Evolutionary conservation across 2,797 vertebrate genomes (phyloP), one percentile per base, ranked within the genome.

Genomic region (Peromyscus attwateri): DNA sequence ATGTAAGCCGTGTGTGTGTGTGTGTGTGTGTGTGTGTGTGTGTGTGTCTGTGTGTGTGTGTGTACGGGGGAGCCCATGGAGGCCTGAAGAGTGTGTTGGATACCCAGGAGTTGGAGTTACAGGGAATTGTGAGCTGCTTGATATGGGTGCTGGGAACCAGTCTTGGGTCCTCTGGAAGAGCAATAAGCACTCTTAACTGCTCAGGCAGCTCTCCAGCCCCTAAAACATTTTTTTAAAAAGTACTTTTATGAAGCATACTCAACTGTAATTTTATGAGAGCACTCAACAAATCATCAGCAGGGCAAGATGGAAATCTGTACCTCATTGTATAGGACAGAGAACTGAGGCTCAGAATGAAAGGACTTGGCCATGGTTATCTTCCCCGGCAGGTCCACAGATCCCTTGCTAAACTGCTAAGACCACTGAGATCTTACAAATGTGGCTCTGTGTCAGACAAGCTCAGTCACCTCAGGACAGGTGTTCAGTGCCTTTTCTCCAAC

Each of bases 301-400:
- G 57, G 64, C 66, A 91, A 37, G 49, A 89, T n/a, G 17, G 81
- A 81, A 57, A 68, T 52, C 9, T 95, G 17, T 64, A 88, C 31
- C 52, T 94, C 37, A 57, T 71, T 95, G 43, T 29, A 37, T 7
- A 29, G 77, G 40, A 85, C 57, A 95, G 4, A 87, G n/a, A 89
- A 92, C 62, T 73, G 29, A 92, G 73, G 82, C 85, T 95, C 81
- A 60, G 55, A 49, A 80, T 77, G 83, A 83, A 94, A 85, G 88
- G 37, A 87, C 40, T 94, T 90, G 29, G 27, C 76, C 55, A 92
- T 92, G 46, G 62, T 91, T 57, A n/a, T 2, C 25, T 75, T 57
- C 87, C 77, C 77, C 23, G 27, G 17, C 1, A 66, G 73, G 62
- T 68, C n/a, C 60, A 68, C 14, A 85, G 27, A 60, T 43, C 49